Percentiles rank a stretch among this genome's conserved stretches.
Evolutionary conservation across 2,113 vertebrate genomes (phyloP).

Genomic region (Catharus minimus): DNA sequence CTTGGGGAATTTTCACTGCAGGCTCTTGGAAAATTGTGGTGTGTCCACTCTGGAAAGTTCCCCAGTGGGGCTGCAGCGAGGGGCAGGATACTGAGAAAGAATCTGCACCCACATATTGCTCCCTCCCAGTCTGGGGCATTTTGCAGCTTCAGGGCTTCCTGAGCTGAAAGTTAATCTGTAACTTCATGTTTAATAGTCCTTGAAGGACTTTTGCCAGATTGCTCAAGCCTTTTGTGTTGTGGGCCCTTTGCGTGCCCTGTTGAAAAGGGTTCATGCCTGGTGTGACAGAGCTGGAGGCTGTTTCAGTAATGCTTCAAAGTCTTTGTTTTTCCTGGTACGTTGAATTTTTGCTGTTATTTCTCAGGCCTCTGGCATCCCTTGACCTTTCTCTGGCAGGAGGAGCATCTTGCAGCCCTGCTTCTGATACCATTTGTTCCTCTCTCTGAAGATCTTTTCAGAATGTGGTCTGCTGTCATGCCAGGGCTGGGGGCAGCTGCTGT

Average conservation of each 20-base stretch:
- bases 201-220: not conserved
- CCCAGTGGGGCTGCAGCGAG: not conserved
- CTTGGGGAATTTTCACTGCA: not conserved
- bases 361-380: not conserved
- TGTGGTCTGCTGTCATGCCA: not conserved
- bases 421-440: not conserved
- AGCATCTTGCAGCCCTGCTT: not conserved
- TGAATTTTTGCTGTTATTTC: not conserved
- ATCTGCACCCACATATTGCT: fast-evolving
- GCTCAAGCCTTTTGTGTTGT: not conserved
- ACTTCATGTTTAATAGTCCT: not conserved
- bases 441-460: not conserved
- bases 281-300: not conserved
- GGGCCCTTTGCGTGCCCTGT: fast-evolving
- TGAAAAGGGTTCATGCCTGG: not conserved
- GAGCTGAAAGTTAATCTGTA: not conserved
- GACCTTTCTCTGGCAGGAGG: not conserved
- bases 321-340: fast-evolving
- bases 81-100: not conserved
- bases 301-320: not conserved
- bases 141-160: not conserved
- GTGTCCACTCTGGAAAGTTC: not conserved
- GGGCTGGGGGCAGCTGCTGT: not conserved
- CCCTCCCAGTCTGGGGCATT: not conserved
- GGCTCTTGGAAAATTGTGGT: not conserved